Conservation (phyloP, 2,888 invertebrate genomes). For the Clitarchus hookeri region DNA sequence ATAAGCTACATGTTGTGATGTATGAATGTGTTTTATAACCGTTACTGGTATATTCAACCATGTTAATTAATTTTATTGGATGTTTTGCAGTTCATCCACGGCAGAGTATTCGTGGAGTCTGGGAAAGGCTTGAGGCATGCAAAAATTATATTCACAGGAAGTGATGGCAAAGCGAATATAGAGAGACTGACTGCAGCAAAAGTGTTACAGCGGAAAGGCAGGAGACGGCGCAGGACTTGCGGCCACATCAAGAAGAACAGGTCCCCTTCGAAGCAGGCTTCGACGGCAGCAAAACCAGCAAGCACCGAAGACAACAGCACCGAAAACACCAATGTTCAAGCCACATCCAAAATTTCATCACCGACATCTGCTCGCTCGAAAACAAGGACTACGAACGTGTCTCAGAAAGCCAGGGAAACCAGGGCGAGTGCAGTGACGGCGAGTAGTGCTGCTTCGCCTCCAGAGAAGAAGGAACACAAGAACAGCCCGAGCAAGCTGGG, state of each 20-base stretch:
- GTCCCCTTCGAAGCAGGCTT: conserved; percentile 25
- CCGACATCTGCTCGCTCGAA: conserved; percentile 29
- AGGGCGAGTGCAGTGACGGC: background rate
- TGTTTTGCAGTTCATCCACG: conserved; percentile 72
- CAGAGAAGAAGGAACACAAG: background rate
- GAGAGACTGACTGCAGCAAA: conserved; percentile 28
- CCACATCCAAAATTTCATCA: conserved; percentile 20
- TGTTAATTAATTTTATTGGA: conserved; percentile 38
- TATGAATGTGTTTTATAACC: conserved; percentile 25
- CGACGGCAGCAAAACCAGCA: too few relatives aligned
- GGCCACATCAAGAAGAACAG: conserved; percentile 17
- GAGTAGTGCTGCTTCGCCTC: background rate
- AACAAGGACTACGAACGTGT: background rate
- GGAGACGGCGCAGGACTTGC: conserved; percentile 21
- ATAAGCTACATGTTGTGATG: too few relatives aligned
- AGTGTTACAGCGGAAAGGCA: background rate
- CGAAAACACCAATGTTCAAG: background rate
- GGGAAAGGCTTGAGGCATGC: conserved; percentile 70
- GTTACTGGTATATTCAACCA: background rate
- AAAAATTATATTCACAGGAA: conserved; percentile 55
- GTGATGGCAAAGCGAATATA: conserved; percentile 25
- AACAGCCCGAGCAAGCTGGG: background rate
- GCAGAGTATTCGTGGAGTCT: conserved; percentile 73
- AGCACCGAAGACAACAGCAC: background rate
- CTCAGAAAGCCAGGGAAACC: conserved; percentile 19